Evolutionary conservation across 2,888 invertebrate species (phyloP).

Genomic region (Rotaria sp.): DNA sequence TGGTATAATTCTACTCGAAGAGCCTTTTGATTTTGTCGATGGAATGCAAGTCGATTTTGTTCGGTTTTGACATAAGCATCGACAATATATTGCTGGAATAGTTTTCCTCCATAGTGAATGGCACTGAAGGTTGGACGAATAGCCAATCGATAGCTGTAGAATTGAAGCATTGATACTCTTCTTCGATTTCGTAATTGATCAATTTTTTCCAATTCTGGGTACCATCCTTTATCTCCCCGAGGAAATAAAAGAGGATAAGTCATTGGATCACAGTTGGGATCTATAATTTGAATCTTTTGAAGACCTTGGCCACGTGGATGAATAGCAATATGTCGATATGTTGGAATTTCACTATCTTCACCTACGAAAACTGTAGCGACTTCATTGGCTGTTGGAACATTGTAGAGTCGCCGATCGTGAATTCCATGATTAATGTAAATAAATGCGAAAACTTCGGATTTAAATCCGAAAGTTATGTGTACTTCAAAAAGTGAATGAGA

Average conservation of each 20-base stretch:
- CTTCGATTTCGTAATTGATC: background rate
- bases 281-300: background rate
- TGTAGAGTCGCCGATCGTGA: background rate
- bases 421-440: background rate
- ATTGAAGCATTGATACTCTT: background rate
- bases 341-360: background rate
- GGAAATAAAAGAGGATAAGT: slow-evolving; percentile 10
- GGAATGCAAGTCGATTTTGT: background rate
- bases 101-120: background rate
- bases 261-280: slow-evolving; percentile 15
- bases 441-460: no score
- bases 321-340: slow-evolving; percentile 12
- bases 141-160: background rate
- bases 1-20: slow-evolving; percentile 25
- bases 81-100: slow-evolving; percentile 22
- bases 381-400: background rate
- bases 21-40: slow-evolving; percentile 6
- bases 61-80: slow-evolving; percentile 16
- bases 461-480: no score
- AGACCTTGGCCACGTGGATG: background rate
- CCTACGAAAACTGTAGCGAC: background rate
- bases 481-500: no score
- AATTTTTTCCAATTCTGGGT: background rate
- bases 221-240: background rate
- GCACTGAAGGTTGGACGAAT: background rate